Percentiles rank a stretch among this genome's conserved stretches.
These are phyloP conservation scores for Andrena flavipes DNA, from an alignment of 2,888 invertebrate species.

Conservation along the genomic window DNA sequence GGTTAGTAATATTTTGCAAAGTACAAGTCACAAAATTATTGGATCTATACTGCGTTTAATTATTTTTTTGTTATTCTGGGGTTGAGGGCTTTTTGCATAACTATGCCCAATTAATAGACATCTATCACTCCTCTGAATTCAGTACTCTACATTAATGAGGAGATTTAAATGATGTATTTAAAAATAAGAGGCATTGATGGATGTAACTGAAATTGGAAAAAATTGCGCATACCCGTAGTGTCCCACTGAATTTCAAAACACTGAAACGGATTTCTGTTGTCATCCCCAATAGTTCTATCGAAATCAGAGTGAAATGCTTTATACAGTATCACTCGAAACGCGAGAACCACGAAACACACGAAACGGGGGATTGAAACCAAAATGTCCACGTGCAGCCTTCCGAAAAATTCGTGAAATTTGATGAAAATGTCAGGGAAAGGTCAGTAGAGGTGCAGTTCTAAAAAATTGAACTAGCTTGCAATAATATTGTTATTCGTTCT, in stretches of 20 bases:
- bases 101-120: no score
- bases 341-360: neutral
- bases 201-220: neutral
- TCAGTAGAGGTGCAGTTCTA: neutral
- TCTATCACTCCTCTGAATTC: no score
- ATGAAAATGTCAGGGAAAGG: neutral
- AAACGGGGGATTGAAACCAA: neutral
- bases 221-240: neutral
- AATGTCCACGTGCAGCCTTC: neutral
- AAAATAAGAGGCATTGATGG: neutral
- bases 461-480: neutral
- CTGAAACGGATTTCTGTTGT: neutral
- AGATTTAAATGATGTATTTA: no score
- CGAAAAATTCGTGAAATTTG: neutral
- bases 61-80: no score
- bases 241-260: neutral
- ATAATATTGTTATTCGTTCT: neutral
- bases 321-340: neutral
- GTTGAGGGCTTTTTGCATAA: no score
- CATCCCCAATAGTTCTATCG: neutral
- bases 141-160: no score
- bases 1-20: no score
- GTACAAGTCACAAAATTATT: no score
- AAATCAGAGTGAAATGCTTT: neutral
- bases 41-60: no score